phyloP scores from a whole-genome alignment of 2,113 vertebrate species.

The Elanoides forficatus region DNA sequence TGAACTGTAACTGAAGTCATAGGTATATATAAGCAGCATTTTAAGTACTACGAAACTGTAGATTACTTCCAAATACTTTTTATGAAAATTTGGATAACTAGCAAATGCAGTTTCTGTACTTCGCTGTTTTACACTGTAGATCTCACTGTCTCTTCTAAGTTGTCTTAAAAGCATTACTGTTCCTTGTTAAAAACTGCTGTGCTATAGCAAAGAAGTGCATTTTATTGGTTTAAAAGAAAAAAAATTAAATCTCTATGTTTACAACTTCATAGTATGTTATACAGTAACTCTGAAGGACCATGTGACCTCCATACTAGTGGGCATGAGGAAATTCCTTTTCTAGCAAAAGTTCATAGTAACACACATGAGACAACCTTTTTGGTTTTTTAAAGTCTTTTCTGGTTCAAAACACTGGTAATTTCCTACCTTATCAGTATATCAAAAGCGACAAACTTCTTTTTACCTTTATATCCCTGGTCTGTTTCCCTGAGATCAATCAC shows the following conservation, averaged over 20 bases:
- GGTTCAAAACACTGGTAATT: background rate
- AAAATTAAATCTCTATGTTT: background rate
- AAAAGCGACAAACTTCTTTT: slow-evolving; percentile 9
- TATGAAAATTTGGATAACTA: background rate
- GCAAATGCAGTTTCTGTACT: background rate
- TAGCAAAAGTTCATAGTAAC: background rate
- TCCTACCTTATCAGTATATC: background rate
- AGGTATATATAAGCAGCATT: background rate
- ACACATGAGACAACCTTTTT: background rate
- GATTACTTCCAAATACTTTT: background rate
- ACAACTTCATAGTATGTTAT: background rate
- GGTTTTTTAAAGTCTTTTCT: background rate
- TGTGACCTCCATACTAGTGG: background rate
- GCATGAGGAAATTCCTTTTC: background rate
- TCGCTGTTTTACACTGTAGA: background rate
- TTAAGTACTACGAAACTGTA: background rate
- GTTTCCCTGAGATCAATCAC: slow-evolving; percentile 99
- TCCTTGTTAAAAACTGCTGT: background rate
- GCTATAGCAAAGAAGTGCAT: background rate
- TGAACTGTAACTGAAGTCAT: background rate
- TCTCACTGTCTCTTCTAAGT: background rate
- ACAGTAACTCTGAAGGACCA: background rate
- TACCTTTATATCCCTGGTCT: slow-evolving; percentile 99
- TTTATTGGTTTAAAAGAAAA: background rate
- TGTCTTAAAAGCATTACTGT: background rate